A percentile compares a stretch with the other conserved stretches of the same genome.
Evolutionary conservation across 1,140 invertebrate genomes (phyloP).

Genomic region (Zeugodacus cucurbitae): DNA sequence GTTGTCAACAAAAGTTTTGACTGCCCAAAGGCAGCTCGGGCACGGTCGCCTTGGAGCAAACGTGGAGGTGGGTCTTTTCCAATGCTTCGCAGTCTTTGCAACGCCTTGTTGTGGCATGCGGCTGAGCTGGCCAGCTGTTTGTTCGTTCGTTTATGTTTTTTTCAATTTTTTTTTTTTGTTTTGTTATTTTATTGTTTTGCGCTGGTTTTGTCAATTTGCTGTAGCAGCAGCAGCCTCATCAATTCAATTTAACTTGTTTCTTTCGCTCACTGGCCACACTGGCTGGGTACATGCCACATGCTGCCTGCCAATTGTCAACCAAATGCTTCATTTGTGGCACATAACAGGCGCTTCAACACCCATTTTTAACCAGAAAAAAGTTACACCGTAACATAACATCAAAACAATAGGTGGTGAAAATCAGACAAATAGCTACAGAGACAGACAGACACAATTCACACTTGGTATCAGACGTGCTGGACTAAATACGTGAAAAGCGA

Average conservation of each 20-base stretch:
- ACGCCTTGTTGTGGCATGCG: background rate
- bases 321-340: background rate
- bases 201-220: background rate
- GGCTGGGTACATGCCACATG: background rate
- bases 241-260: slow-evolving; percentile 23
- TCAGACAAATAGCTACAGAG: background rate
- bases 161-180: background rate
- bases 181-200: background rate
- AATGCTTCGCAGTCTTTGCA: background rate
- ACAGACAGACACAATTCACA: background rate
- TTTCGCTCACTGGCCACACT: background rate
- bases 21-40: background rate
- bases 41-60: background rate
- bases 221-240: background rate
- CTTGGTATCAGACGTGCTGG: background rate
- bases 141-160: background rate
- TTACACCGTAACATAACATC: background rate
- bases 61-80: background rate
- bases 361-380: background rate
- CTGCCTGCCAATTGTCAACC: background rate
- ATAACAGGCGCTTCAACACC: background rate
- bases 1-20: background rate
- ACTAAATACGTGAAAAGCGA: no score
- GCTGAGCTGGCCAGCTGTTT: background rate
- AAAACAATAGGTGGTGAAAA: background rate